Evolutionary conservation across 1,140 invertebrate genomes (phyloP), one percentile per base, ranked within the genome.

Genomic region (Trissolcus basalis): DNA sequence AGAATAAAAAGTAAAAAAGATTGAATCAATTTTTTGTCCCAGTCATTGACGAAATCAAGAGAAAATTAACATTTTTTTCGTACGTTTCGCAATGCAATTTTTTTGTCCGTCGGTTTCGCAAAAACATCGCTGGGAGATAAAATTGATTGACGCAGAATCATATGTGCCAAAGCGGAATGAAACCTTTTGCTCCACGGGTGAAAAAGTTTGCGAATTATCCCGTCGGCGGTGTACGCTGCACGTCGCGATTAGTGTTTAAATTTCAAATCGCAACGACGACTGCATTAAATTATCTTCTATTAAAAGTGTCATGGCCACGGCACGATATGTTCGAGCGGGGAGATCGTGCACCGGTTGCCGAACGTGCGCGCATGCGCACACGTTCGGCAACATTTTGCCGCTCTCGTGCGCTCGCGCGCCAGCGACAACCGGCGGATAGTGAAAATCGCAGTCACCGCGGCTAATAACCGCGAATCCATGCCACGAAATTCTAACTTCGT

Each of bases 271-370:
- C 81, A 82, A 75, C 80, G 71, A 78, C 80, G 78, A 83, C 81
- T 81, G 84, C 80, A 83, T 84, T 80, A 79, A 86, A 86, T 87
- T 84, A 83, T 86, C 85, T 85, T 81, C 81, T 86, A 85, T 86
- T 87, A 83, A 84, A 85, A 85, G 83, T 86, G 85, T 86, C 85
- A 86, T 84, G 84, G 85, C 80, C 85, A 83, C 80, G 72, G 71
- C 61, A 61, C 56, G 74, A 56, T 59, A 71, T 50, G 51, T 65
- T 51, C 47, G 63, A 68, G 58, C 54, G 65, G 70, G 65, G 70
- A 27, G 19, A 70, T 65, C 45, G 55, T 12, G 60, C 64, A 69
- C 60, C 60, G 69, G 69, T 76, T 73, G 27, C 68, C 64, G 60
- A 73, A 63, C 70, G 67, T 32, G 47, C 15, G 27, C 69, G 65